Base-by-base conservation (phyloP, 2,888 invertebrate species). In the Ophonus ardosiacus region DNA sequence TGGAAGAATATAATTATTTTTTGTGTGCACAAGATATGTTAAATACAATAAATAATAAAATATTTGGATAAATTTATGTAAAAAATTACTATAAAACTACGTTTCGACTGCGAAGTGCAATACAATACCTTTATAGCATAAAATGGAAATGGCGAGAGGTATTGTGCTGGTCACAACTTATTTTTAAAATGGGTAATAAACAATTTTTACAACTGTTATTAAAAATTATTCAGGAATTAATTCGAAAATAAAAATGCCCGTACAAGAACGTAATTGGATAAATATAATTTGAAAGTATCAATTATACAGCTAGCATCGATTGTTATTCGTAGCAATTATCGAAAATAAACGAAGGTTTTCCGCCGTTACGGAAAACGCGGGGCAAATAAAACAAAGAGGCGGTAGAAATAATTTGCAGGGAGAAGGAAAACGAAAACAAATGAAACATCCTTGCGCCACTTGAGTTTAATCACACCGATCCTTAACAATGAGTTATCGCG, bases 401-500 rank as follows among this genome's bases (percentile, higher is more conserved):
- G 15, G 8, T 74, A 18, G 74, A 51, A 56, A 74, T 18, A 74
- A 74, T 74, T 74, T 40, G 51, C 51, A 74, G 5, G 31, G 5
- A 3, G 43, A 51, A 71, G 10, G 38, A 71, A 65, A 65, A 71
- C 17, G 40, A 63, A 63, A 68, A 15, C 38, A 68, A 74, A 56
- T 56, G 17, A 71, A 78, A 57, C 56, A 57, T 31, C 79, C 61
- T 15, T 24, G 17, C n/a, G 61, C 21, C 57, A 57, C 59, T 59
- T 15, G n/a, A 15, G 24, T 80, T 80, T 80, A 80, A 80, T 57
- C 79, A 80, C 79, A 59, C 13, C 59, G 79, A 80, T 59, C 79
- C 61, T 57, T 80, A 74, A 59, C 79, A 80, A 59, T 80, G 79
- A 59, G 79, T 80, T 80, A 80, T 80, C 79, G 61, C 38, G 61